Conservation (phyloP, 2,113 vertebrate species). For the Labeo catla region DNA sequence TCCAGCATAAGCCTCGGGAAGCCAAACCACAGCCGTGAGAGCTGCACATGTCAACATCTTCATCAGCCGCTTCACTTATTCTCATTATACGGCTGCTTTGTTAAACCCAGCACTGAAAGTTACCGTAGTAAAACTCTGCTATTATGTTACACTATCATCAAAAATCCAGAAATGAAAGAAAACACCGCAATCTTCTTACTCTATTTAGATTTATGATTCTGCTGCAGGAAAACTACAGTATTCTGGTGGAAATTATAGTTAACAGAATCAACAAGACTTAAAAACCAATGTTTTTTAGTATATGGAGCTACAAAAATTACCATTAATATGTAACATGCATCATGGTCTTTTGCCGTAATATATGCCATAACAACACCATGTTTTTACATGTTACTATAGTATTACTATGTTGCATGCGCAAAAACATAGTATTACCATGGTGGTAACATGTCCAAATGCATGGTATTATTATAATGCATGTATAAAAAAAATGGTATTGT, state of each 20-base stretch:
- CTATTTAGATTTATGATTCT: neutral
- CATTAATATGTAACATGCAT: neutral
- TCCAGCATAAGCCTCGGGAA: slow-evolving; percentile 13
- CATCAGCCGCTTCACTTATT: neutral
- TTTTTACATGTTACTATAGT: too few species aligned
- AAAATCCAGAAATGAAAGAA: too few species aligned
- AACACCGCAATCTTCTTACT: neutral
- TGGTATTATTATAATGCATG: too few species aligned
- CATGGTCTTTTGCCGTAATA: too few species aligned
- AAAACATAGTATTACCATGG: too few species aligned
- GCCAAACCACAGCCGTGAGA: neutral
- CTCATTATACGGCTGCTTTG: neutral
- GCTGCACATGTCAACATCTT: neutral
- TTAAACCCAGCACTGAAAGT: neutral
- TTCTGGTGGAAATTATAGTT: neutral
- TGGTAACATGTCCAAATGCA: too few species aligned
- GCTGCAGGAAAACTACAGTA: neutral
- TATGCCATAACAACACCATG: too few species aligned
- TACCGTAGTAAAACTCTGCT: neutral
- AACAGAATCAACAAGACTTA: neutral
- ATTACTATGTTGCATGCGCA: too few species aligned
- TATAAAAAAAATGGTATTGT: too few species aligned
- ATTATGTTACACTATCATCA: neutral
- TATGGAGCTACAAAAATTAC: neutral
- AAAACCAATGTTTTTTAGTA: neutral